A percentile compares a stretch with the other conserved stretches of the same genome.
These are phyloP conservation scores for Octomys mimax DNA, from an alignment of 2,797 vertebrate species.

Conservation along the genomic window DNA sequence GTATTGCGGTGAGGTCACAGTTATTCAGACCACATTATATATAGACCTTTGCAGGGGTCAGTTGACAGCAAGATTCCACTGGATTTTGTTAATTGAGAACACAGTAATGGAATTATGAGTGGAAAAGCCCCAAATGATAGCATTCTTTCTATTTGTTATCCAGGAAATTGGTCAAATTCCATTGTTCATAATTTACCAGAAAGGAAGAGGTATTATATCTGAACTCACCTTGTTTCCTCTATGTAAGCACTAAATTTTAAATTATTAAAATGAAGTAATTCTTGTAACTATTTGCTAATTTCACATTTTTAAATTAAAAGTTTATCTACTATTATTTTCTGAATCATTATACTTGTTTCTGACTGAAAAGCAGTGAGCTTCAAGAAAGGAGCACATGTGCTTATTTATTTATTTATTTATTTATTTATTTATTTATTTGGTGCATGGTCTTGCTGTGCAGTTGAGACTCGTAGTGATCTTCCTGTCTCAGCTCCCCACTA, in stretches of 20 bases:
- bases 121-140: conserved; percentile 69
- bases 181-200: conserved; percentile 56
- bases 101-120: conserved; percentile 54
- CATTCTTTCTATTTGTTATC: conserved; percentile 68
- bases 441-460: too few species aligned
- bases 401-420: neutral
- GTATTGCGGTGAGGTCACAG: neutral
- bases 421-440: too few species aligned
- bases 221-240: conserved; percentile 67
- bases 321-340: conserved; percentile 26
- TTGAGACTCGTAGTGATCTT: too few species aligned
- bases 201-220: conserved; percentile 55
- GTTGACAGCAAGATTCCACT: conserved; percentile 11
- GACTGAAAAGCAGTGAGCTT: neutral
- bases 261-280: conserved; percentile 59
- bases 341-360: neutral
- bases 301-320: conserved; percentile 33
- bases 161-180: conserved; percentile 79
- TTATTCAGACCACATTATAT: conserved; percentile 2
- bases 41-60: conserved; percentile 16
- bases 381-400: neutral
- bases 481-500: too few species aligned
- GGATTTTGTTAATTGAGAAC: conserved; percentile 17
- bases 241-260: conserved; percentile 58
- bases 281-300: conserved; percentile 49